Evolutionary conservation across 2,113 vertebrate species (phyloP).

Genomic region (Dicentrarchus labrax): DNA sequence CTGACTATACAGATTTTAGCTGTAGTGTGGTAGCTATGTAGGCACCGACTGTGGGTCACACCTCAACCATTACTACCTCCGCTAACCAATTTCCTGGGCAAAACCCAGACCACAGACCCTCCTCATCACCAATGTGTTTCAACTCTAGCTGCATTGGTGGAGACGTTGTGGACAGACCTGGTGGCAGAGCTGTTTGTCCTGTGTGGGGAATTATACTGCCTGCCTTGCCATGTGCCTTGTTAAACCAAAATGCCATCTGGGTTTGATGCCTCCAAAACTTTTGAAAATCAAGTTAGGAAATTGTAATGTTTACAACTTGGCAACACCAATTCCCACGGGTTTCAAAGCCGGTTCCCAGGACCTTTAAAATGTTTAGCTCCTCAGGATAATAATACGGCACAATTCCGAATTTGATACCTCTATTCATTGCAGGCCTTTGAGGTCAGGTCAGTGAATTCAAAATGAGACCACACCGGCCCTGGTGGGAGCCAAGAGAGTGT

Average conservation of each 20-base stretch:
- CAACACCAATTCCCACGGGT: conserved; percentile 20
- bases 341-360: conserved; percentile 34
- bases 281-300: conserved; percentile 28
- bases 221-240: neutral
- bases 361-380: conserved; percentile 26
- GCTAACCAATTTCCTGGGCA: neutral
- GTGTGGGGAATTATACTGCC: neutral
- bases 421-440: conserved; percentile 33
- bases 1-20: neutral
- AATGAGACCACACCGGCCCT: conserved; percentile 32
- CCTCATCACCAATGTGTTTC: neutral
- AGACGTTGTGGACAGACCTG: neutral
- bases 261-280: conserved; percentile 25
- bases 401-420: conserved; percentile 46
- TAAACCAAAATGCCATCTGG: conserved; percentile 16
- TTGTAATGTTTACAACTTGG: conserved; percentile 36
- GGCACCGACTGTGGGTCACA: neutral
- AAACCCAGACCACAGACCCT: conserved; percentile 34
- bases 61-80: neutral
- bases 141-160: conserved; percentile 13
- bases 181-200: conserved; percentile 5
- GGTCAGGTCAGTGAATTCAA: conserved; percentile 48
- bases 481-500: conserved; percentile 23
- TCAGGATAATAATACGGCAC: conserved; percentile 33
- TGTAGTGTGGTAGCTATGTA: neutral